These are phyloP conservation scores for Prionace glauca DNA, from an alignment of 2,797 vertebrate genomes.

Conservation along the genomic window DNA sequence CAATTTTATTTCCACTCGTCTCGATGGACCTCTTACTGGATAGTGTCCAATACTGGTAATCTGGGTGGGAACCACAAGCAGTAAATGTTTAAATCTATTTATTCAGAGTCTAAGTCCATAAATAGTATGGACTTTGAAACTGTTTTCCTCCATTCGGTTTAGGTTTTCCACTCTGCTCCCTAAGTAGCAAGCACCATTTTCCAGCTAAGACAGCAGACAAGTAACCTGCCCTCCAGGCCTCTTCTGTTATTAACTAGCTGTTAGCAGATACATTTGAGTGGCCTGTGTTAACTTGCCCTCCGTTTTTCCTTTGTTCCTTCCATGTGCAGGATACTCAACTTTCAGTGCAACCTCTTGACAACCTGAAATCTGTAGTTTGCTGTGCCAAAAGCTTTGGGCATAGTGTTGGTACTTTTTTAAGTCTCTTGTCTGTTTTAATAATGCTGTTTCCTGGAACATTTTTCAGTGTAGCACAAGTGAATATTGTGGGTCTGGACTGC, in stretches of 20 bases:
- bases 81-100: constrained; percentile 19
- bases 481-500: neutral
- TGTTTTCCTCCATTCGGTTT: neutral
- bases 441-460: neutral
- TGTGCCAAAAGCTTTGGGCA: neutral
- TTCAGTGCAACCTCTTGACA: constrained; percentile 3
- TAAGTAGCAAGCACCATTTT: constrained; percentile 18
- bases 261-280: neutral
- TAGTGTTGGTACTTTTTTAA: neutral
- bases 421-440: neutral
- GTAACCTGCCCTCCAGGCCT: neutral
- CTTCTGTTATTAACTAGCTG: constrained; percentile 13
- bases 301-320: neutral
- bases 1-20: constrained; percentile 33
- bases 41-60: constrained; percentile 18
- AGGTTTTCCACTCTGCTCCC: constrained; percentile 10
- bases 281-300: constrained; percentile 10
- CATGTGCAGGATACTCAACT: neutral
- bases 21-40: constrained; percentile 13
- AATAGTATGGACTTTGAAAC: neutral
- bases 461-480: neutral
- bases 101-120: neutral
- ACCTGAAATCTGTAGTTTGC: neutral
- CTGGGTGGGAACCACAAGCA: constrained; percentile 23
- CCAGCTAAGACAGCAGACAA: neutral